Percentiles rank a stretch among this genome's conserved stretches.
Conservation (phyloP, 2,888 invertebrate species). For the Colletes collaris region DNA sequence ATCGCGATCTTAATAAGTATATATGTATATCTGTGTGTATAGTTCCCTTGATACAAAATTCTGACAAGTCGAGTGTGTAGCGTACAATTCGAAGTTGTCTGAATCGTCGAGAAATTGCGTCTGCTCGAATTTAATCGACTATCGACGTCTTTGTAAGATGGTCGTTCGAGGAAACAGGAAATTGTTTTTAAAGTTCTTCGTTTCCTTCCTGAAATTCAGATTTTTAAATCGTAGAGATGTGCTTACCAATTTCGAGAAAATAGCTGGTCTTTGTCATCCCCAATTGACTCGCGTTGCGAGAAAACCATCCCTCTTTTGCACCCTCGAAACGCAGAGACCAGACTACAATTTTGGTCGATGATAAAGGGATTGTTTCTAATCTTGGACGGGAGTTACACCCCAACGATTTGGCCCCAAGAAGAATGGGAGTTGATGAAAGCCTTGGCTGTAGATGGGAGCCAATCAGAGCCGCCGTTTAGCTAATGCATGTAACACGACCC, state of each 20-base stretch:
- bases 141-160: neutral
- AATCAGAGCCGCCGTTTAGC: constrained; percentile 74
- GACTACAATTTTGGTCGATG: neutral
- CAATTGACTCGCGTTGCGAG: neutral
- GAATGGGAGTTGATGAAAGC: constrained; percentile 35
- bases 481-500: constrained; percentile 75
- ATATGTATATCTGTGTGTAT: too few relatives aligned
- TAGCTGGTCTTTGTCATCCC: neutral
- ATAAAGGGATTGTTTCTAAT: constrained; percentile 33
- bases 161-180: neutral
- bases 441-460: constrained; percentile 57
- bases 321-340: neutral
- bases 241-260: too few relatives aligned
- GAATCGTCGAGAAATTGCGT: neutral
- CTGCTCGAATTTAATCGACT: neutral
- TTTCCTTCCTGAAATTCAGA: too few relatives aligned
- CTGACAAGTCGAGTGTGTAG: neutral
- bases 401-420: constrained; percentile 43
- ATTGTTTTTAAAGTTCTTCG: too few relatives aligned
- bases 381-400: constrained; percentile 14
- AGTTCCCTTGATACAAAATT: neutral
- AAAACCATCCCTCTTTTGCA: constrained; percentile 5
- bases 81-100: neutral
- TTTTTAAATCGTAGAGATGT: too few relatives aligned
- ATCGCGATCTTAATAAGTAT: neutral